Evolutionary conservation across 2,797 vertebrate genomes (phyloP).

Genomic region (Carduelis carduelis): DNA sequence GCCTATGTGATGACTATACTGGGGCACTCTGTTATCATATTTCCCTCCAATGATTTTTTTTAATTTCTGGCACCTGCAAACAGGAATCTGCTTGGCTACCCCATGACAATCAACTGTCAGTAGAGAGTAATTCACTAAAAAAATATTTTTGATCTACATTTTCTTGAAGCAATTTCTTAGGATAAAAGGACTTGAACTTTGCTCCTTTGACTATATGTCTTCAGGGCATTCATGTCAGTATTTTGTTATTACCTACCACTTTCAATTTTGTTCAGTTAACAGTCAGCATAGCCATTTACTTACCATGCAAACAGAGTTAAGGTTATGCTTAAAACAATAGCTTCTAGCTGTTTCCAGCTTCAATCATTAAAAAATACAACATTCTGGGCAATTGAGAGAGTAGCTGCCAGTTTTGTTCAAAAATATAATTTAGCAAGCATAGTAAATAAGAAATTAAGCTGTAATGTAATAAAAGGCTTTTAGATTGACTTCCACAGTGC

Average conservation of each 20-base stretch:
- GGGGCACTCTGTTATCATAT: neutral
- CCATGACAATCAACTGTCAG: neutral
- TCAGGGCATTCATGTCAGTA: neutral
- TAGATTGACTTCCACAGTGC: constrained; percentile 14
- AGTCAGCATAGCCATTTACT: constrained; percentile 7
- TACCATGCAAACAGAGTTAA: constrained; percentile 26
- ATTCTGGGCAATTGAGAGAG: constrained; percentile 40
- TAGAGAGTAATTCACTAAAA: neutral
- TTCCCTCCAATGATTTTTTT: neutral
- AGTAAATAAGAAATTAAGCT: constrained; percentile 50
- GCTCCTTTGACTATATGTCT: neutral
- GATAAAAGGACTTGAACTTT: neutral
- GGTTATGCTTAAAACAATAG: constrained; percentile 43
- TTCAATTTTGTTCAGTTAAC: constrained; percentile 25
- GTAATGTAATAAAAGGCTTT: constrained; percentile 52
- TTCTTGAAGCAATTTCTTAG: neutral
- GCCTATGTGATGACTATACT: neutral
- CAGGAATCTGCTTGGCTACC: neutral
- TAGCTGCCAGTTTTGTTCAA: constrained; percentile 51
- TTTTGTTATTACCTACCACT: neutral
- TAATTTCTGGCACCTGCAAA: neutral
- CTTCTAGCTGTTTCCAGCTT: constrained; percentile 27
- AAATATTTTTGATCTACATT: neutral
- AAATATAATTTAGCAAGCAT: constrained; percentile 37
- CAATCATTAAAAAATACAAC: constrained; percentile 29